Percentiles rank a stretch among this genome's conserved stretches.
phyloP scores from a whole-genome alignment of 2,797 vertebrate species.

The Aulostomus chinensis region DNA sequence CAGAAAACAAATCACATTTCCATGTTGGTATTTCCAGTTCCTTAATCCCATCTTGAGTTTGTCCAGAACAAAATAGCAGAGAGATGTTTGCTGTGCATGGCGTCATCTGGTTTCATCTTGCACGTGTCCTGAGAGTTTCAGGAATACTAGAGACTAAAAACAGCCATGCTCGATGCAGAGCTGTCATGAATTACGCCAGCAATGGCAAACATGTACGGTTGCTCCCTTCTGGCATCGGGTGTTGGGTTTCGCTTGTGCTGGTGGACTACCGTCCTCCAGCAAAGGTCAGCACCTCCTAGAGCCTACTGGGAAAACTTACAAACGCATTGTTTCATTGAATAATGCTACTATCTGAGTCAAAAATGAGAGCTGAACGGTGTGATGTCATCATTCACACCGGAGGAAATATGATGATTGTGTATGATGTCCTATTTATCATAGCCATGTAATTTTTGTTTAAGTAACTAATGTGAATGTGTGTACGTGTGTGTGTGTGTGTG shows the following conservation, averaged over 20 bases:
- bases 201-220: slow-evolving; percentile 72
- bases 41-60: slow-evolving; percentile 18
- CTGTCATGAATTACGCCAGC: slow-evolving; percentile 72
- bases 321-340: no score
- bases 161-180: slow-evolving; percentile 70
- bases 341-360: no score
- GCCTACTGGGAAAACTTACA: no score
- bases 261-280: slow-evolving; percentile 55
- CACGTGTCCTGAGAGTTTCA: slow-evolving; percentile 64
- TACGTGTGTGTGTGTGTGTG: no score
- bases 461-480: no score
- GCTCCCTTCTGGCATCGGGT: slow-evolving; percentile 55
- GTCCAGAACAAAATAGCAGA: slow-evolving; percentile 47
- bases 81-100: slow-evolving; percentile 47
- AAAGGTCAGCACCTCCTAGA: slow-evolving; percentile 72
- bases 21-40: neutral
- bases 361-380: no score
- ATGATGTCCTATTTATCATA: no score
- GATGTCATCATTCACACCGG: no score
- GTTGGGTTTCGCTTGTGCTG: slow-evolving; percentile 67
- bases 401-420: no score
- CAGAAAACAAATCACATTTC: neutral
- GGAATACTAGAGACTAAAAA: slow-evolving; percentile 71
- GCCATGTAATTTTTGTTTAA: no score
- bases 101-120: slow-evolving; percentile 63